Conservation (phyloP, 2,797 vertebrate species). For the Myotis findleyi region DNA sequence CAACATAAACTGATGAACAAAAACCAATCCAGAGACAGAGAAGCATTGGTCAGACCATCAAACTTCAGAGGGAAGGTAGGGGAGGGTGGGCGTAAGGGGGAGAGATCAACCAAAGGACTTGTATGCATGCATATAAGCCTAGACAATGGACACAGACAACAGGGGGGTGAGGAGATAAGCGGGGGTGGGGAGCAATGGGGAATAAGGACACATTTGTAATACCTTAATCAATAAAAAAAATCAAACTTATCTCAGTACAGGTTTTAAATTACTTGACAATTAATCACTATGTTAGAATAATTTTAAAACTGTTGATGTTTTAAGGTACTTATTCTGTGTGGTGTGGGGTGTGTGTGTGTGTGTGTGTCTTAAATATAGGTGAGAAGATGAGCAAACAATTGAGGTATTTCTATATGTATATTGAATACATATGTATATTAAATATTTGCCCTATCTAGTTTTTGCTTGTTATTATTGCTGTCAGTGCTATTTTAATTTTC, state of each 20-base stretch:
- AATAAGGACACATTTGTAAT: no score
- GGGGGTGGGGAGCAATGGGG: no score
- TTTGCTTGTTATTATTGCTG: neutral
- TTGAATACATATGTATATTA: neutral
- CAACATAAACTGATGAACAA: no score
- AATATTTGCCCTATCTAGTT: neutral
- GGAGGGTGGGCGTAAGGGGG: no score
- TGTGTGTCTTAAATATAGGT: neutral
- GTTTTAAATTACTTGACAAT: constrained; percentile 61
- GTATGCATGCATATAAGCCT: no score
- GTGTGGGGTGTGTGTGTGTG: neutral
- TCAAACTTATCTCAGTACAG: constrained; percentile 64
- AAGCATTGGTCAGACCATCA: no score
- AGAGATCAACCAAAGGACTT: no score
- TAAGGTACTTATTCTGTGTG: neutral
- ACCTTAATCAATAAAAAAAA: neutral
- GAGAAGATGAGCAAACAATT: neutral
- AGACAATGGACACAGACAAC: no score
- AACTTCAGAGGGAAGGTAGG: no score
- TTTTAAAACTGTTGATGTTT: neutral
- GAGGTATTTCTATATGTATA: neutral
- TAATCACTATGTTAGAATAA: constrained; percentile 7
- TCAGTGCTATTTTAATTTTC: neutral
- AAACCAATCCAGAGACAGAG: no score
- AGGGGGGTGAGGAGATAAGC: no score